These are phyloP conservation scores for Lycorma delicatula DNA, from an alignment of 1,140 invertebrate genomes.

Conservation along the genomic window DNA sequence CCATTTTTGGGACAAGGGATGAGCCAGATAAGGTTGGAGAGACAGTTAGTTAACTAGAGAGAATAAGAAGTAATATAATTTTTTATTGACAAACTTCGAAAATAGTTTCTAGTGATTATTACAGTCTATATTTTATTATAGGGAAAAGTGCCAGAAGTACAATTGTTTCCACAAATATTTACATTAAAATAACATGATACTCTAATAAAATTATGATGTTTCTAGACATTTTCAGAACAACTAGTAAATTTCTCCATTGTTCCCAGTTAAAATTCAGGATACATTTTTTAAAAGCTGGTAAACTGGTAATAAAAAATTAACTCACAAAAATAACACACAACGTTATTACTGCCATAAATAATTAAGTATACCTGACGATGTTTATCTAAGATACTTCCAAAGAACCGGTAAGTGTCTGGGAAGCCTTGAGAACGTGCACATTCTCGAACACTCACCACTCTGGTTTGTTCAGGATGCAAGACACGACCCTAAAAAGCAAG, in stretches of 20 bases:
- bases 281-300: neutral
- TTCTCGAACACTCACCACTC: constrained; percentile 76
- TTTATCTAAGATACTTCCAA: constrained; percentile 65
- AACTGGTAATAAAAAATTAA: neutral
- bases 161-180: no score
- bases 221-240: neutral
- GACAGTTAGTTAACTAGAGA: no score
- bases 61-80: no score
- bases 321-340: neutral
- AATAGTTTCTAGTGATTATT: no score
- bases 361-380: constrained; percentile 58
- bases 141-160: no score
- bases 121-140: no score
- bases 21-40: no score
- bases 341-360: neutral
- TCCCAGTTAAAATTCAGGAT: neutral
- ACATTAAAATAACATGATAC: no score
- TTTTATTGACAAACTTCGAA: no score
- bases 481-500: constrained; percentile 50
- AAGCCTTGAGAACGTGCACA: constrained; percentile 84
- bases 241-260: neutral
- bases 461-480: constrained; percentile 69
- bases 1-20: no score
- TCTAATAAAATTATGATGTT: neutral
- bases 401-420: constrained; percentile 68